Base-by-base conservation (phyloP, 37 sponge, comb jelly and placozoan genomes). In the Bolinopsis microptera region DNA sequence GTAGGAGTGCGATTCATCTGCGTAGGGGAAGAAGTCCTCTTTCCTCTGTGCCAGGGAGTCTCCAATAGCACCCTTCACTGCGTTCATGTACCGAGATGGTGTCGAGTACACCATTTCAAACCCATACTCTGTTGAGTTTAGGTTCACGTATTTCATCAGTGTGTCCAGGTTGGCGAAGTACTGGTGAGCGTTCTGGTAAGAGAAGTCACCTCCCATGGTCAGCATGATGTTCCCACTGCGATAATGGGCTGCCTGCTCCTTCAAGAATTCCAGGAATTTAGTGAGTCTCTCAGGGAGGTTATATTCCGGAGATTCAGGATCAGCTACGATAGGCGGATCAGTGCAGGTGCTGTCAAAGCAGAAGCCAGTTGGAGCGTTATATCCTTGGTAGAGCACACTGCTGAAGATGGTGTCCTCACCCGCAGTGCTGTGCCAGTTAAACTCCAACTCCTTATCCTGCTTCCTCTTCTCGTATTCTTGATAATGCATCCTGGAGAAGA, bases 21-120 rank as follows among this genome's bases (percentile, higher is more conserved):
- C 96, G 77, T 97, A 97, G 24, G 99, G 99, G 92, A 98, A 97
- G 97, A 97, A 96, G 77, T 98, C 99, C 69, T 98, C 99, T 25
- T 95, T 95, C 38, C 97, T 98, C 38, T 92, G 72, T 31, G 72
- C 25, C 1, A 94, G 88, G 35, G 69, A 21, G 94, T 34, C 90
- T n/a, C 24, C 35, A 27, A 32, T 77, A 35, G 61, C 40, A 22
- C 36, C 30, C 61, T 25, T 38, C 0, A 86, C 90, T 40, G 40
- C 90, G 30, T 86, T 30, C 90, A 86, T 86, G 61, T 86, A 86
- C 2, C 93, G 93, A 0, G 97, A 94, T 0, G 99, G 99, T 61
- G 99, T 98, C 30, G 96, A 96, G 94, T 98, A 98, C 92, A 98
- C 96, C 69, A 95, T 67, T 24, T 97, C 93, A 16, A 97, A 76